Base-by-base conservation (phyloP, 2,113 vertebrate species). In the Acrocephalus kingi region DNA sequence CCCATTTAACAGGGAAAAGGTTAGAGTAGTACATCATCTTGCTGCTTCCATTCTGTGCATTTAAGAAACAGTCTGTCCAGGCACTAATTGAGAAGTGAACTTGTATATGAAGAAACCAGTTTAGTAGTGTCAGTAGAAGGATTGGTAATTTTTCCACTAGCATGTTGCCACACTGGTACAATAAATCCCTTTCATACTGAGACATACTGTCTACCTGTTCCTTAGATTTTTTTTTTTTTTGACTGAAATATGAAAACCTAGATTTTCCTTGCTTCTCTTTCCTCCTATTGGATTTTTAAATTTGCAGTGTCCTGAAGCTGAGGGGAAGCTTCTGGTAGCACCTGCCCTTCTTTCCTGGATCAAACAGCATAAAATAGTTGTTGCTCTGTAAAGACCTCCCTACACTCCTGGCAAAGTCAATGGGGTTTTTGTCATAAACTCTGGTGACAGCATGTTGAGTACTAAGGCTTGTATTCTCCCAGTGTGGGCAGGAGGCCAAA, bases 1-100 rank as follows among this genome's bases (percentile, higher is more conserved):
- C 10, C 68, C 91, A 93, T 96, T 96, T 96, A 96, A 77, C 61
- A 87, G 49, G 83, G 89, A 96, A 97, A 96, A 97, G 95, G 92
- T 97, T 97, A 96, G 63, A 76, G 89, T 69, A 95, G 76, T 97
- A 90, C 67, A 96, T 96, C 92, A 96, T 90, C 89, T 81, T 78
- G 45, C 79, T 90, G 41, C 43, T 91, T 91, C 88, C 30, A 74
- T 74, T 88, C 90, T 90, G 23, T 71, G 55, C 76, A 23, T 89
- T 90, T 95, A 93, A 79, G 73, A 89, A 89, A 59, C 2, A 0
- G 48, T 77, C 92, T 94, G 75, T 90, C 87, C 78, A 64, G 59
- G 27, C 13, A 46, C 75, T 96, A 92, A 87, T 69, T 90, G 89
- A 95, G 89, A 93, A 87, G 63, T 79, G 80, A 84, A 66, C 92